Conservation (phyloP, 2,888 invertebrate species). For the Rotaria sp. region DNA sequence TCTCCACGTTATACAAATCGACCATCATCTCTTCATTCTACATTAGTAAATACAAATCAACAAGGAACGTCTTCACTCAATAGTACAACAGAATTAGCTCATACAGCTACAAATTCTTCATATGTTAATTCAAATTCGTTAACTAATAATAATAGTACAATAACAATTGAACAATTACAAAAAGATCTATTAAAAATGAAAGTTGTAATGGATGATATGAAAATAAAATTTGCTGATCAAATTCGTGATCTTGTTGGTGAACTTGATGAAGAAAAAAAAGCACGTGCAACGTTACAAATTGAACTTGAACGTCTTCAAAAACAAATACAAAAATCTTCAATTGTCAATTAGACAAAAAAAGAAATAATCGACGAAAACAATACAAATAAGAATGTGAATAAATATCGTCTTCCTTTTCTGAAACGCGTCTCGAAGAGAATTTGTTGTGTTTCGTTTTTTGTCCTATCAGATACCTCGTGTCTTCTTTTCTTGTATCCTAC, state of each 20-base stretch:
- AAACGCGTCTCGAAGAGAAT: neutral
- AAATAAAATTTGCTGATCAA: conserved; percentile 45
- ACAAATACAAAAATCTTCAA: conserved; percentile 34
- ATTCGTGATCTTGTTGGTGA: conserved; percentile 45
- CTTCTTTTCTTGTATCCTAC: neutral
- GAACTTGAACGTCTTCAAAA: conserved; percentile 54
- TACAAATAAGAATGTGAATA: neutral
- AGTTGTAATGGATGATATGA: conserved; percentile 46
- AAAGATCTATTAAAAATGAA: conserved; percentile 48
- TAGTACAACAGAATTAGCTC: conserved; percentile 40
- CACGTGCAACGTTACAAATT: conserved; percentile 54
- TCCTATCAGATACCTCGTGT: neutral
- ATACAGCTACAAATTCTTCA: conserved; percentile 16
- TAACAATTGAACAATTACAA: conserved; percentile 71
- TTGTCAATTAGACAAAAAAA: neutral
- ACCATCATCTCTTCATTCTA: neutral
- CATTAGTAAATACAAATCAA: conserved; percentile 32
- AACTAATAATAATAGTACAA: conserved; percentile 61
- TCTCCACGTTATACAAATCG: conserved; percentile 24
- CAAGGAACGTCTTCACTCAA: conserved; percentile 31
- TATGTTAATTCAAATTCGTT: conserved; percentile 6
- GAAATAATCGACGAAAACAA: neutral
- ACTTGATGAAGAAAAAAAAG: conserved; percentile 54
- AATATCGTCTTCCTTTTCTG: neutral
- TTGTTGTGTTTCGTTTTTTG: neutral